Evolutionary conservation across 2,888 invertebrate species (phyloP).

Genomic region (Synergus laeviventris): DNA sequence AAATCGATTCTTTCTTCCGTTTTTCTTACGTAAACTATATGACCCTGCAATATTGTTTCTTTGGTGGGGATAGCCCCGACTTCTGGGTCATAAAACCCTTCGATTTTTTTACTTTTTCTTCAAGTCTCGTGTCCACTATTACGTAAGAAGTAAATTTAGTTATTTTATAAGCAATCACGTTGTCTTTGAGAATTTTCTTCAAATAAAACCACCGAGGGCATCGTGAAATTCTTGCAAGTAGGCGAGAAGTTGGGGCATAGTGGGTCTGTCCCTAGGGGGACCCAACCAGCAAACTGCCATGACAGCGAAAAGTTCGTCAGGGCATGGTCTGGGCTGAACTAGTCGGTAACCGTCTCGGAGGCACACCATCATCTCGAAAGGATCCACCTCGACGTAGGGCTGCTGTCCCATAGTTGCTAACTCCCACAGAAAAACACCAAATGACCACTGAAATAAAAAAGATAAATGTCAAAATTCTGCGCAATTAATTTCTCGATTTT

Average conservation of each 20-base stretch:
- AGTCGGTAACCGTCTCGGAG: constrained; percentile 93
- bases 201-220: constrained; percentile 84
- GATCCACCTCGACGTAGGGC: constrained; percentile 94
- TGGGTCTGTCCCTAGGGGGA: constrained; percentile 81
- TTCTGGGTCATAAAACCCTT: background rate
- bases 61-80: background rate
- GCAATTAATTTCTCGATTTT: too few species aligned
- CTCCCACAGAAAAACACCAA: constrained; percentile 97
- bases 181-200: constrained; percentile 55
- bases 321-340: constrained; percentile 94
- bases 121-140: background rate
- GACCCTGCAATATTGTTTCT: constrained; percentile 1
- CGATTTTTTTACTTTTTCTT: background rate
- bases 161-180: background rate
- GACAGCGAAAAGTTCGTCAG: constrained; percentile 92
- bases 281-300: constrained; percentile 88
- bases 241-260: constrained; percentile 83
- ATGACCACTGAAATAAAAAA: constrained; percentile 85
- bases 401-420: constrained; percentile 92
- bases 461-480: too few species aligned
- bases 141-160: background rate
- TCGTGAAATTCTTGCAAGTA: constrained; percentile 86
- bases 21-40: constrained; percentile 11
- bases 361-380: constrained; percentile 92
- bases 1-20: background rate